phyloP scores from a whole-genome alignment of 2,888 invertebrate species.

The Agrochola lychnidis region DNA sequence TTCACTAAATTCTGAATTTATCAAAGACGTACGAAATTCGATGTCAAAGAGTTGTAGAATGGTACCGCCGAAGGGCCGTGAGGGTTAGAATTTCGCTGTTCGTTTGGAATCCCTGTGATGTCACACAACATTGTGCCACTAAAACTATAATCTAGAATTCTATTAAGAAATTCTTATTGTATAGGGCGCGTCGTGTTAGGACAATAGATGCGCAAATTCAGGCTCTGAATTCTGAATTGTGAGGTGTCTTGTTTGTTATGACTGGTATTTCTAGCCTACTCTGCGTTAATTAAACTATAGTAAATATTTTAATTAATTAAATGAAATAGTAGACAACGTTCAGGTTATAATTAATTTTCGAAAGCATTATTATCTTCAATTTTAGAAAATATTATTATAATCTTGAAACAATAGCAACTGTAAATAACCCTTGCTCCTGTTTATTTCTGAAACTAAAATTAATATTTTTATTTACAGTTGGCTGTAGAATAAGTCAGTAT shows the following conservation, averaged over 20 bases:
- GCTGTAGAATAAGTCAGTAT: background rate
- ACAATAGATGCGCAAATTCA: slow-evolving; percentile 33
- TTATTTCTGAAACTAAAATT: background rate
- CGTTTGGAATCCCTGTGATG: slow-evolving; percentile 78
- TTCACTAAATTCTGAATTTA: slow-evolving; percentile 71
- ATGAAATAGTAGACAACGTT: background rate
- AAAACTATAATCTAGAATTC: slow-evolving; percentile 74
- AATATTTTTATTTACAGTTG: background rate
- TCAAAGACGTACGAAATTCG: slow-evolving; percentile 70
- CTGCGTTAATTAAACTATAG: background rate
- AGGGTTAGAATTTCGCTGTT: slow-evolving; percentile 75
- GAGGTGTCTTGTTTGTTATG: background rate
- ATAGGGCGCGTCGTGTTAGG: slow-evolving; percentile 32
- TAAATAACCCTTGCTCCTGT: background rate
- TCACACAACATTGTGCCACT: slow-evolving; percentile 68
- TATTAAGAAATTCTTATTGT: slow-evolving; percentile 72
- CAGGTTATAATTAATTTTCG: background rate
- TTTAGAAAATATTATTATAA: background rate
- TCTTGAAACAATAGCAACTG: background rate
- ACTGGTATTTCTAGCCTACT: slow-evolving; percentile 1
- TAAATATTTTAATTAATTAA: background rate
- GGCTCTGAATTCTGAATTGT: slow-evolving; percentile 9
- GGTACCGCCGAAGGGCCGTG: slow-evolving; percentile 65
- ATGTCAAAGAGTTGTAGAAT: slow-evolving; percentile 78
- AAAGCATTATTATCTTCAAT: background rate